These are phyloP conservation scores for Poecile atricapillus DNA, from an alignment of 2,113 vertebrate species.

Conservation along the genomic window DNA sequence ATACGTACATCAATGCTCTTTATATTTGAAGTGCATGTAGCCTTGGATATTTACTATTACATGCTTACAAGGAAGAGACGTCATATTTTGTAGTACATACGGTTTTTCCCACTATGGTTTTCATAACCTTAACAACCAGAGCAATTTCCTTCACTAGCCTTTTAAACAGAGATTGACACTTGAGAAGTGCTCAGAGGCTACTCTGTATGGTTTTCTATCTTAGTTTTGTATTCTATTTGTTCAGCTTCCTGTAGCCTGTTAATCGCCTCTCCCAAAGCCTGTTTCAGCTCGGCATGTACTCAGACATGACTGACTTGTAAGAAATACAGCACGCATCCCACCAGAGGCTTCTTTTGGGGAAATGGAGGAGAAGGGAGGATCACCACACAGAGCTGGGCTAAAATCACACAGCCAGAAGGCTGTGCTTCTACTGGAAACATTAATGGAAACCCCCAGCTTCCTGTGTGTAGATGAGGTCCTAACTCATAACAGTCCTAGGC, in stretches of 20 bases:
- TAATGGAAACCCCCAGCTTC: not conserved
- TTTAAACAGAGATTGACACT: slow-evolving; percentile 53
- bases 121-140: slow-evolving; percentile 47
- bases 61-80: not conserved
- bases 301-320: not conserved
- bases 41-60: slow-evolving; percentile 26
- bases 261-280: not conserved
- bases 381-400: not conserved
- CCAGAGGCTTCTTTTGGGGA: not conserved
- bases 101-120: slow-evolving; percentile 34
- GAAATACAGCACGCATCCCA: not conserved
- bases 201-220: not conserved
- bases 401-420: not conserved
- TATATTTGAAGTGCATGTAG: not conserved
- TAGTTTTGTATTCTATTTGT: slow-evolving; percentile 14
- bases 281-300: not conserved
- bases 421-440: not conserved
- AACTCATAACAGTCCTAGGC: not conserved
- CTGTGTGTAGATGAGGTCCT: not conserved
- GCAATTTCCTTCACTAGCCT: slow-evolving; percentile 44
- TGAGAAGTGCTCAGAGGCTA: not conserved
- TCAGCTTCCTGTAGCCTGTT: slow-evolving; percentile 16
- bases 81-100: slow-evolving; percentile 20
- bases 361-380: not conserved
- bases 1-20: slow-evolving; percentile 22